Conservation (phyloP, 2,113 vertebrate genomes). For the Triplophysa siluroides region DNA sequence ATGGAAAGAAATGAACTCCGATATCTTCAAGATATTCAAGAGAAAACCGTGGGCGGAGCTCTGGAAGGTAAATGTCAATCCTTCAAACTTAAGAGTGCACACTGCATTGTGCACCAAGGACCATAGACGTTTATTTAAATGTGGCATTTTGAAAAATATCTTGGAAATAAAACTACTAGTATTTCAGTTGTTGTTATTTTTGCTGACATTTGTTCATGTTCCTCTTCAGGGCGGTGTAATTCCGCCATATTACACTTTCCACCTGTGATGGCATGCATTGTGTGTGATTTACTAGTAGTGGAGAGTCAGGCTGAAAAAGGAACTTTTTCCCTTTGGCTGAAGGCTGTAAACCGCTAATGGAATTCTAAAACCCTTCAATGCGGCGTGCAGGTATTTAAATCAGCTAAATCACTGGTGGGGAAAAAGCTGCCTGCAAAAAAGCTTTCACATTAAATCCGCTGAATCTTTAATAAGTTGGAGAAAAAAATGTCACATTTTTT, state of each 20-base stretch:
- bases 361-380: constrained; percentile 28
- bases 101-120: background rate
- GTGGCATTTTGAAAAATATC: constrained; percentile 22
- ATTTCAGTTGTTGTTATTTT: background rate
- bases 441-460: background rate
- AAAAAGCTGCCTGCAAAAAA: constrained; percentile 2
- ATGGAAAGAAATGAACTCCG: background rate
- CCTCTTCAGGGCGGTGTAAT: constrained; percentile 28
- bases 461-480: background rate
- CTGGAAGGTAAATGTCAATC: background rate
- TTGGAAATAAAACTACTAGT: background rate
- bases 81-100: background rate
- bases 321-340: constrained; percentile 8
- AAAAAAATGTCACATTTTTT: background rate
- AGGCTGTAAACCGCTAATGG: constrained; percentile 39
- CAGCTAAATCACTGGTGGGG: constrained; percentile 14
- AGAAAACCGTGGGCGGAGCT: background rate
- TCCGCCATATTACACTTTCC: constrained; percentile 25
- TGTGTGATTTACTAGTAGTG: constrained; percentile 26
- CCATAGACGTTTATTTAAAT: background rate
- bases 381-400: constrained; percentile 16
- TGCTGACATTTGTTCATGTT: constrained; percentile 19
- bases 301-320: constrained; percentile 18
- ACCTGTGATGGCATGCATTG: background rate
- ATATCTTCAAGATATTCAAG: background rate